A percentile compares a stretch with the other conserved stretches of the same genome.
These are phyloP conservation scores for Peromyscus melanophrys DNA, from an alignment of 2,797 vertebrate genomes.

Conservation along the genomic window DNA sequence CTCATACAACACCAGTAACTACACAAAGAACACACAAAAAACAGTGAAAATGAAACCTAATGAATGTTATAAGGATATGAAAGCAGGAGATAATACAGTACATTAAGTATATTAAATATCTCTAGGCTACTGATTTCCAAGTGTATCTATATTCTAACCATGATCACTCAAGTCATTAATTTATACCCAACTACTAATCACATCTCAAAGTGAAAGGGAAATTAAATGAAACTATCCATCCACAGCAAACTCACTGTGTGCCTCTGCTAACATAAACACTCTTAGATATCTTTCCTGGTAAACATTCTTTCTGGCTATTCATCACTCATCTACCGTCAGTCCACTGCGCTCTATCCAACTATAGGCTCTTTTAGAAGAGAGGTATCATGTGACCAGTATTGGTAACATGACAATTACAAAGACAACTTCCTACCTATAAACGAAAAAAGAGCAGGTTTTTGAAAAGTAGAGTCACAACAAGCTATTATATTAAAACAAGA, in stretches of 20 bases:
- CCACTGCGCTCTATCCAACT: not conserved
- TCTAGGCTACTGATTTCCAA: not conserved
- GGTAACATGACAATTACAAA: not conserved
- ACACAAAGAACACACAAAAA: not conserved
- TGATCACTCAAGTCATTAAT: not conserved
- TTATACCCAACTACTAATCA: not conserved
- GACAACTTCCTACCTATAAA: not conserved
- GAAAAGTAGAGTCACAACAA: not conserved
- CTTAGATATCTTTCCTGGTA: not conserved
- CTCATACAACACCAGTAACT: not conserved
- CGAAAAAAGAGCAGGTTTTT: not conserved
- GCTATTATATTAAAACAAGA: not conserved
- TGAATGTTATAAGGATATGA: not conserved
- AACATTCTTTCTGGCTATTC: not conserved
- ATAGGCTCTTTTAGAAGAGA: not conserved
- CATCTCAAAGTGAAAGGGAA: not conserved
- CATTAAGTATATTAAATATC: not conserved
- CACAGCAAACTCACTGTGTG: not conserved
- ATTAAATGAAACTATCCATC: not conserved
- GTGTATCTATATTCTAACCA: not conserved
- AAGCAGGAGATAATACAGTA: not conserved
- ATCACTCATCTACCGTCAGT: not conserved
- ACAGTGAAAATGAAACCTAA: not conserved
- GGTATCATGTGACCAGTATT: not conserved
- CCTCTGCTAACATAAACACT: not conserved